Evolutionary conservation across 2,797 vertebrate species (phyloP).

Genomic region (Bucorvus abyssinicus): DNA sequence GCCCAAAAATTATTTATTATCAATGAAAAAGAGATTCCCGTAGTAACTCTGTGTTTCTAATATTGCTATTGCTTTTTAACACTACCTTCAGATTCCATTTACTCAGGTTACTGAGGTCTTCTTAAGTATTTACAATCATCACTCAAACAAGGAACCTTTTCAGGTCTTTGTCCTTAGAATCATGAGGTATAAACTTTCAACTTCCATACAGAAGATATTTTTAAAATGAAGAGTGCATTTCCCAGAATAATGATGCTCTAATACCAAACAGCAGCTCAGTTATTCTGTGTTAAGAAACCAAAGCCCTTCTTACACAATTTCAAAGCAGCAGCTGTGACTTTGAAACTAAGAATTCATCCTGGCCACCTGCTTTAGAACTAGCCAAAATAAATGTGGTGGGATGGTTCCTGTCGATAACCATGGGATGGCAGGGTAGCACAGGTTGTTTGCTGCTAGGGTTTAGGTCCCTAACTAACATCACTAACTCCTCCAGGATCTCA

Average conservation of each 20-base stretch:
- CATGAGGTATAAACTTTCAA: slow-evolving; percentile 44
- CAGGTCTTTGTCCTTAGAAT: slow-evolving; percentile 34
- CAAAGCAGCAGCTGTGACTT: slow-evolving; percentile 71
- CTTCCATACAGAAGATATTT: slow-evolving; percentile 53
- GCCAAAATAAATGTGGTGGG: slow-evolving; percentile 54
- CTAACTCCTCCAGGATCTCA: background rate
- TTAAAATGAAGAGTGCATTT: slow-evolving; percentile 50
- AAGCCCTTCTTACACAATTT: slow-evolving; percentile 69
- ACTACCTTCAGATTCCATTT: background rate
- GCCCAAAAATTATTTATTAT: background rate
- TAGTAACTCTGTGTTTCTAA: background rate
- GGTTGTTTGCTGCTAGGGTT: background rate
- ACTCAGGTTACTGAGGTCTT: background rate
- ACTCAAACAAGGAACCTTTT: slow-evolving; percentile 10
- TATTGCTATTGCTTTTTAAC: background rate
- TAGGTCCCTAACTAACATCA: background rate
- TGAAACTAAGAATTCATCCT: slow-evolving; percentile 59
- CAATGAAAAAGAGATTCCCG: background rate
- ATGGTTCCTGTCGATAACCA: slow-evolving; percentile 29
- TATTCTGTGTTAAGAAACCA: slow-evolving; percentile 65
- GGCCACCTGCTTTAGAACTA: slow-evolving; percentile 62
- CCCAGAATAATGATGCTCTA: slow-evolving; percentile 68
- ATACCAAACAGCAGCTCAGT: slow-evolving; percentile 67
- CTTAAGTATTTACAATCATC: slow-evolving; percentile 5
- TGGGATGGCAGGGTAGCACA: slow-evolving; percentile 36